Conservation (phyloP, 92 coral and sea anemone species). For the Palythoa heliodiscus region DNA sequence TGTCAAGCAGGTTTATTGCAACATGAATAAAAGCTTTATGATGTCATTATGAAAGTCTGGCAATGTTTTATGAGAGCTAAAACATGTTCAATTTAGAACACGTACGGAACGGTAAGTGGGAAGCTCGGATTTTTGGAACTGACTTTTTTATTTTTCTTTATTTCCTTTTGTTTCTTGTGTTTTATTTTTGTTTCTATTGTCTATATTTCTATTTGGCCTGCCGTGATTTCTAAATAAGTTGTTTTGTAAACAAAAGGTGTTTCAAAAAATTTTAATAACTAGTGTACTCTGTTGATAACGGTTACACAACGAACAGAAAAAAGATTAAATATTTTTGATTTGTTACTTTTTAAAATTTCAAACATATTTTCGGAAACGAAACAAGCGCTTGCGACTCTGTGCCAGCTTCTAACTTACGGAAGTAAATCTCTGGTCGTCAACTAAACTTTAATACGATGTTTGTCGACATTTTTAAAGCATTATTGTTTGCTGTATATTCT, state of each 20-base stretch:
- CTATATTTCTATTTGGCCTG: not conserved
- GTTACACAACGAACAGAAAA: not conserved
- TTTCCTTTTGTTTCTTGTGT: not conserved
- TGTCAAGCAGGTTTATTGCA: too few species aligned
- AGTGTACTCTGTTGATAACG: not conserved
- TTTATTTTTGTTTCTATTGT: not conserved
- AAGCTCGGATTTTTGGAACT: not conserved
- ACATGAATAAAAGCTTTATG: not conserved
- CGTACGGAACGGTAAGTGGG: not conserved
- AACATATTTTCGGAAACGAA: too few species aligned
- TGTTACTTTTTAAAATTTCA: too few species aligned
- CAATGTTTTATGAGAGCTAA: conserved; percentile 21
- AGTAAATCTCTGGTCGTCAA: too few species aligned
- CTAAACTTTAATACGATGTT: too few species aligned
- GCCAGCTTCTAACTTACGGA: too few species aligned
- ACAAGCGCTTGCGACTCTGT: too few species aligned
- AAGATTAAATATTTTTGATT: not conserved
- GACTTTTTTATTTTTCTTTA: not conserved
- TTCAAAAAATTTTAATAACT: not conserved
- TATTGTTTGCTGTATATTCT: too few species aligned
- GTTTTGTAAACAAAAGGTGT: not conserved
- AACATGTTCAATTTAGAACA: not conserved
- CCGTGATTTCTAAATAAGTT: not conserved
- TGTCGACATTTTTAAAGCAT: too few species aligned
- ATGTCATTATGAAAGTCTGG: conserved; percentile 1